These are phyloP conservation scores for Papilio polyxenes DNA, from an alignment of 1,140 invertebrate genomes.

Conservation along the genomic window DNA sequence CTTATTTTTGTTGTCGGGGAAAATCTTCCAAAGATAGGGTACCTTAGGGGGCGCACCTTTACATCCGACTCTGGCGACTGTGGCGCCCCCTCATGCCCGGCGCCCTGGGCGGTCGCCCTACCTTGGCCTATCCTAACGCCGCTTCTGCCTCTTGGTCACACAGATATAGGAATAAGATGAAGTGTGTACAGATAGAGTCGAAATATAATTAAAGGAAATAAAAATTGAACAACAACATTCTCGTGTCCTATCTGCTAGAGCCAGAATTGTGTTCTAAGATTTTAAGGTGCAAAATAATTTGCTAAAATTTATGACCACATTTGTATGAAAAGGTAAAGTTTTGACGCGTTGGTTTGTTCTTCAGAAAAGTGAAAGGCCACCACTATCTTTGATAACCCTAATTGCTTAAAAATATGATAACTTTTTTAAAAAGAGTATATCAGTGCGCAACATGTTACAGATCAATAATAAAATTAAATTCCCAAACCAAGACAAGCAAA, in stretches of 20 bases:
- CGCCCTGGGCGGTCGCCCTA: too few species aligned
- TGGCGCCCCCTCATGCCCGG: too few species aligned
- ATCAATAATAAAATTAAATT: background rate
- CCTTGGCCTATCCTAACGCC: too few species aligned
- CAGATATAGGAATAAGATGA: background rate
- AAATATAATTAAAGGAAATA: background rate
- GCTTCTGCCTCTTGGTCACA: background rate
- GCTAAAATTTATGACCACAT: background rate
- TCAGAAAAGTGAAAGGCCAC: background rate
- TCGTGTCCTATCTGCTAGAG: too few species aligned
- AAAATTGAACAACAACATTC: too few species aligned
- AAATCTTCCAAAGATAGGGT: too few species aligned
- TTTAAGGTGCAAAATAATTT: background rate
- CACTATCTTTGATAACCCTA: background rate
- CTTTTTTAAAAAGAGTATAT: background rate
- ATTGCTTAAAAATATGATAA: background rate
- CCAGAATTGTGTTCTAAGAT: background rate
- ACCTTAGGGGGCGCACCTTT: too few species aligned
- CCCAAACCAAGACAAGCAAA: background rate
- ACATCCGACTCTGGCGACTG: too few species aligned
- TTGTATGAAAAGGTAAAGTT: background rate
- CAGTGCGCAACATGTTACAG: background rate
- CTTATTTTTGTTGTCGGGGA: too few species aligned
- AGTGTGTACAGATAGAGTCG: background rate
- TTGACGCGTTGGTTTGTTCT: background rate